These are phyloP conservation scores for Eupithecia centaureata DNA, from an alignment of 2,888 invertebrate genomes.

Conservation along the genomic window DNA sequence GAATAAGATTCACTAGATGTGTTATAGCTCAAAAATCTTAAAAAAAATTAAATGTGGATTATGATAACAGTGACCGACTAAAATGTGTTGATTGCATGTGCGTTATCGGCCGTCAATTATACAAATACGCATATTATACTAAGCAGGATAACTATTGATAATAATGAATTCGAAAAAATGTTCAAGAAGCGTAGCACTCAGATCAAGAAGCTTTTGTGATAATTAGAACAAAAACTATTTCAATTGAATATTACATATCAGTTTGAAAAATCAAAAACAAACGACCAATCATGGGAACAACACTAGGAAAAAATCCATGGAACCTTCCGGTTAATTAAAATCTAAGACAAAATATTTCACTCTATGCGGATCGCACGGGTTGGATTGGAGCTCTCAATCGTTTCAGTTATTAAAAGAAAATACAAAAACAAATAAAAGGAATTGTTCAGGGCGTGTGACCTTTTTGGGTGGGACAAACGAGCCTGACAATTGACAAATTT, in stretches of 20 bases:
- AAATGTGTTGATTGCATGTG: not conserved
- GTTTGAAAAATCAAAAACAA: not conserved
- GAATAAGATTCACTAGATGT: slow-evolving; percentile 8
- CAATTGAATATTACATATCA: slow-evolving; percentile 7
- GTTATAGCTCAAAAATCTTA: not conserved
- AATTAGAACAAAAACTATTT: not conserved
- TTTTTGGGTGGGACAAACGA: no score
- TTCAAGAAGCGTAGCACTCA: not conserved
- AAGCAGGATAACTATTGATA: not conserved
- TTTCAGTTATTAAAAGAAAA: not conserved
- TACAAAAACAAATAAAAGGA: not conserved
- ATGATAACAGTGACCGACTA: not conserved
- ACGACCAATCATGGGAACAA: no score
- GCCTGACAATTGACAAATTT: no score
- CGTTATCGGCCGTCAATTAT: not conserved
- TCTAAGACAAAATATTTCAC: not conserved
- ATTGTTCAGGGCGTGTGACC: not conserved
- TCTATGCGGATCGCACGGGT: not conserved
- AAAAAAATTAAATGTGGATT: not conserved
- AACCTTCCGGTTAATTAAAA: not conserved
- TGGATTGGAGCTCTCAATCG: not conserved
- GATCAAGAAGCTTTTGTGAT: slow-evolving; percentile 11
- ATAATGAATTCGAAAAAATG: not conserved
- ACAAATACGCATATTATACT: no score
- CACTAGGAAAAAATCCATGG: not conserved